Base-by-base conservation (phyloP, 2,797 vertebrate genomes). In the Hydrocynus forskahlii region DNA sequence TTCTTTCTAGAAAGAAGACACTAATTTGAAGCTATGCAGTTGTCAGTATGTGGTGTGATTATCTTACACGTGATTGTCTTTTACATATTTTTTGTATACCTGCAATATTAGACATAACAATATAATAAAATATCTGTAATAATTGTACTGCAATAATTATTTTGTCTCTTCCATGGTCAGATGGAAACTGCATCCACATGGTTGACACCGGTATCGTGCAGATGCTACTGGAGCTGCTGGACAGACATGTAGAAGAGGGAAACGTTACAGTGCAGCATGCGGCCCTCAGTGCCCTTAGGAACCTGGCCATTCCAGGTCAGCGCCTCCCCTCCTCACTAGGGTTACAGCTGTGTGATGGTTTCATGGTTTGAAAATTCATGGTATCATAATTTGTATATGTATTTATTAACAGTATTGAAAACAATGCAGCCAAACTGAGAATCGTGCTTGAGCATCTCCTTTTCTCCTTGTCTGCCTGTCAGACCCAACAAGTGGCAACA, bases 181-280 rank as follows among this genome's bases (percentile, higher is more conserved):
- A 99, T 12, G 97, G 97, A 76, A 99, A 99, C 82, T 99, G 97
- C 88, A 99, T 99, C 90, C 97, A 99, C 93, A 99, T 99, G 97
- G 97, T 98, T 87, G 97, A 99, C 92, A 97, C 94, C 0, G 97
- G 97, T 17, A 99, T 99, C 55, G 98, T 99, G 86, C 96, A 98
- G 90, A 97, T 96, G 87, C 96, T 99, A 71, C 95, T 96, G 90
- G 96, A 97, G 83, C 94, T 99, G 87, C 86, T 99, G 90, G 96
- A 98, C 87, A 94, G 98, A 78, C 97, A 99, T 0, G 96, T 97
- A 0, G 97, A 97, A 73, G 97, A 99, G 52, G 98, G 97, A 17
- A 99, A 99, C 5, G 98, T 99, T 60, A 99, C 97, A 0, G 98
- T 99, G 2, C 98, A 99, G 57, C 98, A 99, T 0, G 98, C 98